A percentile compares a stretch with the other conserved stretches of the same genome.
These are phyloP conservation scores for Halictus rubicundus DNA, from an alignment of 1,140 invertebrate genomes.

Conservation along the genomic window DNA sequence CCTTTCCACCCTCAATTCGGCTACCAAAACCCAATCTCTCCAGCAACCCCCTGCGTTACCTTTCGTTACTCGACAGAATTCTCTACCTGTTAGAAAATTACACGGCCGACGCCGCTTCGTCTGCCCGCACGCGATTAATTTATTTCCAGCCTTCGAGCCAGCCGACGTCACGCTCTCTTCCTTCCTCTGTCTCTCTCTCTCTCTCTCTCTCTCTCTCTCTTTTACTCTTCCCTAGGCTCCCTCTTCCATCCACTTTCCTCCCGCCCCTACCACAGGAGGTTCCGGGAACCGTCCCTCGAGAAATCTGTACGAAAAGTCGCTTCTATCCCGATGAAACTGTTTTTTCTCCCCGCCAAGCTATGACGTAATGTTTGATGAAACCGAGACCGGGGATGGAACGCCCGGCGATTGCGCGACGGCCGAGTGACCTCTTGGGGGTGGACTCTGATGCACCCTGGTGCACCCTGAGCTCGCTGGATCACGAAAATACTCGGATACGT, in stretches of 20 bases:
- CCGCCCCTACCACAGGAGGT: no score
- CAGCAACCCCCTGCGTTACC: not conserved
- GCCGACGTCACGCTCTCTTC: constrained; percentile 7
- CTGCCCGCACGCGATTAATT: constrained; percentile 60
- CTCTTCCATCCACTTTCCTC: no score
- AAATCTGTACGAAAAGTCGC: constrained; percentile 49
- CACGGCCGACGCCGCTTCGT: constrained; percentile 18
- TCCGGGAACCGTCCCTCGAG: constrained; percentile 29
- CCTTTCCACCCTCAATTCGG: not conserved
- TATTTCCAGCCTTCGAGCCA: constrained; percentile 47
- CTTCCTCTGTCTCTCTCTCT: not conserved
- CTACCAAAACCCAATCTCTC: no score
- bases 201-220: not conserved
- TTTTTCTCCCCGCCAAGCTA: not conserved
- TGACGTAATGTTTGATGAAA: not conserved
- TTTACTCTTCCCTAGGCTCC: no score
- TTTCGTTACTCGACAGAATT: constrained; percentile 15
- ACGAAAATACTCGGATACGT: not conserved
- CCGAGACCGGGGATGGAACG: not conserved
- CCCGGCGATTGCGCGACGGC: not conserved
- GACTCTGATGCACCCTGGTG: no score
- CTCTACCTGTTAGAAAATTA: constrained; percentile 53
- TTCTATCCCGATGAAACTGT: not conserved
- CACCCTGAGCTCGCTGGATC: not conserved
- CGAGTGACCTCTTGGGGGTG: not conserved